Evolutionary conservation across 1,140 invertebrate species (phyloP), one percentile per base, ranked within the genome.

Genomic region (Tetramorium simillimum): DNA sequence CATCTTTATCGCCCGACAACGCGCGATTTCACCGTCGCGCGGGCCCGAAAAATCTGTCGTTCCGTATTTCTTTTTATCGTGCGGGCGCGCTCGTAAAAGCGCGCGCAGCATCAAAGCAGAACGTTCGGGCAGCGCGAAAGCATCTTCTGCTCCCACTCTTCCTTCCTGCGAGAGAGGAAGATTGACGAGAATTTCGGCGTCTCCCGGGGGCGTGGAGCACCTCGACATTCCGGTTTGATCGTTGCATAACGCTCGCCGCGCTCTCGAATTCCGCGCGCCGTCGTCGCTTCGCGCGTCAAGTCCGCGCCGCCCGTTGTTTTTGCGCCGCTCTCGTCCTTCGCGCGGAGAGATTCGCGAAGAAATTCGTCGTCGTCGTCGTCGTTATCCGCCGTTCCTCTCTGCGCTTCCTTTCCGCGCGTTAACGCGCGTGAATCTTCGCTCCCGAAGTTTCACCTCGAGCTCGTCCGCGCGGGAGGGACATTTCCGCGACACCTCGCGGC

Each of bases 181-280:
- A 81, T 88, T 75, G 86, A 88, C 67, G 87, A 90, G 86, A 88
- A 78, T 90, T 82, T 91, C 65, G 77, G 63, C 70, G 70, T 87
- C 76, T 70, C 21, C 67, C 33, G 73, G 58, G 73, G 67, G 73
- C 58, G 85, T 77, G 62, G 49, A 69, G 58, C 87, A 82, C 73
- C 62, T 84, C 84, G 78, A 85, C 86, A 91, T 91, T 91, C 90
- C 89, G 89, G 90, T 91, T 91, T 88, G 75, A 81, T 87, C 78
- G 85, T 90, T 91, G 87, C 90, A 89, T 81, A 90, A 91, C 81
- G 77, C 58, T 18, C 33, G 76, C 3, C 58, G 62, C 70, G 51
- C 72, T 81, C 89, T 90, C 85, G 80, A 89, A 91, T 85, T 87
- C 76, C 63, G 65, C 21, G 46, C 70, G 21, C 37, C 33, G 69